phyloP scores from a whole-genome alignment of 2,888 invertebrate genomes.

The Tanypteryx hageni region DNA sequence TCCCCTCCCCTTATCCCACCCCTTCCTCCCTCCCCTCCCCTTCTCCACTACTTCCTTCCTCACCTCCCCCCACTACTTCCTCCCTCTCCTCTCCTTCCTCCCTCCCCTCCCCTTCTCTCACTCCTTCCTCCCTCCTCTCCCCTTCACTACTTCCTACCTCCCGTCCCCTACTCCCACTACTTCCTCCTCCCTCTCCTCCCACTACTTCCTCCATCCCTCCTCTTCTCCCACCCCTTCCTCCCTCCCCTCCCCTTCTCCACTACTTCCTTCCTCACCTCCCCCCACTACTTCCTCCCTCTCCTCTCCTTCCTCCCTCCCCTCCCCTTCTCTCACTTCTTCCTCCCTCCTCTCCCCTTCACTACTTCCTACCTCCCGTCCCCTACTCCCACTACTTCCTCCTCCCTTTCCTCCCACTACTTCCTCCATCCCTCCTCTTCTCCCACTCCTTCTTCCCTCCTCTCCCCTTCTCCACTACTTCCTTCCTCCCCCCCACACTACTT shows the following conservation, averaged over 20 bases:
- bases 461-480: neutral
- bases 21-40: neutral
- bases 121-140: neutral
- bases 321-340: neutral
- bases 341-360: no score
- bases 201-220: no score
- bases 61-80: neutral
- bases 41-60: neutral
- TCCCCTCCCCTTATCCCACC: neutral
- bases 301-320: no score
- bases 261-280: no score
- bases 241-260: no score
- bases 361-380: neutral
- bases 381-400: neutral
- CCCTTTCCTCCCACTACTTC: no score
- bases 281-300: no score
- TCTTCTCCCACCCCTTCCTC: no score
- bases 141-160: neutral
- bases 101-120: neutral
- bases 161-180: no score
- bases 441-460: neutral
- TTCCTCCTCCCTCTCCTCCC: no score
- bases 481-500: neutral
- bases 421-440: no score
- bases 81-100: neutral